These are phyloP conservation scores for Florisuga fusca DNA, from an alignment of 2,797 vertebrate genomes.

Conservation along the genomic window DNA sequence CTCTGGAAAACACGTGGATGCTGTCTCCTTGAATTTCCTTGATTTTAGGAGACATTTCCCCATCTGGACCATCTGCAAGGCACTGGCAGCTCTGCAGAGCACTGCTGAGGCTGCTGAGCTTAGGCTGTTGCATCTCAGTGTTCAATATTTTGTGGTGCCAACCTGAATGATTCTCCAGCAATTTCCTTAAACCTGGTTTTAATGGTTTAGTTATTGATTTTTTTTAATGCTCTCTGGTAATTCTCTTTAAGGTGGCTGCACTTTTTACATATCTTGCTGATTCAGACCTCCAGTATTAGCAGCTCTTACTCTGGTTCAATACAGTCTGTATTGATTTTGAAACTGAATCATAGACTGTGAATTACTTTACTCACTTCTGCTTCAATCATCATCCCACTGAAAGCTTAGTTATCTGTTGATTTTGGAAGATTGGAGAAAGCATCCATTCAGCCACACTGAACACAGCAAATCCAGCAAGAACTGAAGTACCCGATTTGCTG, in stretches of 20 bases:
- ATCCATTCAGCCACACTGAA: not conserved
- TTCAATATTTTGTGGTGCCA: conserved; percentile 44
- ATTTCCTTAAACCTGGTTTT: conserved; percentile 44
- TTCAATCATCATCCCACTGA: conserved; percentile 2
- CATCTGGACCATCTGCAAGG: not conserved
- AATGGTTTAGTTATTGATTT: conserved; percentile 48
- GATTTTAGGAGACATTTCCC: not conserved
- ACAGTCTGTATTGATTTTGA: conserved; percentile 25
- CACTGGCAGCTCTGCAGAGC: not conserved
- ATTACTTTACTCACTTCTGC: conserved; percentile 28
- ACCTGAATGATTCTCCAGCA: not conserved
- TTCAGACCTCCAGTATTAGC: conserved; percentile 2
- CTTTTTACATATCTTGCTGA: conserved; percentile 29
- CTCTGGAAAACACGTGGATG: not conserved
- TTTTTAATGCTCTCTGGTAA: not conserved
- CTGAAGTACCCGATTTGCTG: not conserved
- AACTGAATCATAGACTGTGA: not conserved
- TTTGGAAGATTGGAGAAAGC: not conserved
- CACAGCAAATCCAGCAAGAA: not conserved
- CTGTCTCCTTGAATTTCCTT: not conserved
- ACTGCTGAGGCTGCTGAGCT: not conserved
- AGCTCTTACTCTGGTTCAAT: not conserved
- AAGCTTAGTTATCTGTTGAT: conserved; percentile 12
- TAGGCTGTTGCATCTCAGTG: not conserved
- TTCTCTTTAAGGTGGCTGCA: not conserved